Evolutionary conservation across 53 echinoderm and acorn worm species (phyloP).

Genomic region (Crossaster papposus): DNA sequence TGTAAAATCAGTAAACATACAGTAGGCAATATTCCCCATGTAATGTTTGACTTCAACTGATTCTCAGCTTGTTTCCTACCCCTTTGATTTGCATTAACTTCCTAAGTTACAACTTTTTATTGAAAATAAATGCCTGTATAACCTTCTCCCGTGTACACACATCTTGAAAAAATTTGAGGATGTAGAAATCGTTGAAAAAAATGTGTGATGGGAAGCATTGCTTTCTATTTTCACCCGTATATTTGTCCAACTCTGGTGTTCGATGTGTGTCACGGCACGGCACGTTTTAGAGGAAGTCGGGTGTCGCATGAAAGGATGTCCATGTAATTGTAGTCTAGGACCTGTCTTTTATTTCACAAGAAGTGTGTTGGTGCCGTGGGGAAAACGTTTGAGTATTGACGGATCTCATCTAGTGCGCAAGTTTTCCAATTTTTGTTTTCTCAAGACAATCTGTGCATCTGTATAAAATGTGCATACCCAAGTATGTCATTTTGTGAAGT

Average conservation of each 20-base stretch:
- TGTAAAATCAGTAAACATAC: background rate
- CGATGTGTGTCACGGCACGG: background rate
- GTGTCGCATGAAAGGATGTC: background rate
- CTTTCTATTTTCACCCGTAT: background rate
- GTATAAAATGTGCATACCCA: background rate
- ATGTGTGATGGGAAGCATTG: background rate
- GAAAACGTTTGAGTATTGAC: background rate
- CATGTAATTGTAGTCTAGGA: conserved; percentile 29
- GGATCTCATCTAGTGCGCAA: background rate
- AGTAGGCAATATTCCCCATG: no score
- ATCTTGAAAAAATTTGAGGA: background rate
- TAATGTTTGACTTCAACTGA: no score
- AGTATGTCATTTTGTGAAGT: background rate
- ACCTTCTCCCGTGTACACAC: background rate
- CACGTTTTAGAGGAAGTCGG: conserved; percentile 25
- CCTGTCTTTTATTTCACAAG: conserved; percentile 23
- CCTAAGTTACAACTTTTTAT: no score
- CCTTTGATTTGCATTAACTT: no score
- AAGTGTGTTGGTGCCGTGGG: conserved; percentile 10
- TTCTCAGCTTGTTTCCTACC: no score
- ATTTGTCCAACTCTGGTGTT: background rate
- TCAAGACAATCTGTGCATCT: background rate
- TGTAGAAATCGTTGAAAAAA: background rate
- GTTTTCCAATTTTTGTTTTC: background rate
- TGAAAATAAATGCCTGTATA: background rate